Base-by-base conservation (phyloP, 2,888 invertebrate species). In the Andrena flavipes region DNA sequence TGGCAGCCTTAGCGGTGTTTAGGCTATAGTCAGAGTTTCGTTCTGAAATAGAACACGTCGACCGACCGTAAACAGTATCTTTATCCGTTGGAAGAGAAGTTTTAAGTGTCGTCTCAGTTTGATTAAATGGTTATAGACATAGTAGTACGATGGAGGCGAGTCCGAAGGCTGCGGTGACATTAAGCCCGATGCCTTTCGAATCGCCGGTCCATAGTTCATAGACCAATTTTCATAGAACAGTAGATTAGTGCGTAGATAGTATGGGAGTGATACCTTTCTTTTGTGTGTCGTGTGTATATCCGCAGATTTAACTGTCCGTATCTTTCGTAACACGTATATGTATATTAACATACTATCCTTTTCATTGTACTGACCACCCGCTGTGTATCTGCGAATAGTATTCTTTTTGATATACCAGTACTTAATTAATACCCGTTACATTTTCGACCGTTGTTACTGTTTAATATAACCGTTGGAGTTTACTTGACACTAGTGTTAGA, bases 221-320 rank as follows among this genome's bases (percentile, higher is more conserved):
- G 42, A 42, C 62, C 75, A 85, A 84, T 77, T 80, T 62, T 86
- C 64, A 87, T 89, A 89, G 89, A 84, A 82, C 67, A 88, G 91
- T 92, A 91, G 91, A 86, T 90, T 90, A 91, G 91, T 86, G 85
- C 76, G 92, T 92, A 92, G 92, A 90, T 91, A 92, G 92, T 91
- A 90, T 80, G 88, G 91, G 88, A 91, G 91, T 91, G 89, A 86
- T 76, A 85, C 87, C 86, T 83, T 88, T 73, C 68, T 83, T 88
- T 84, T 76, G 79, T 80, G 84, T 80, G 80, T 85, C 86, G 76
- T 84, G 87, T 89, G 86, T 87, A 76, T 84, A 81, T 83, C 75
- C 77, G 85, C 82, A 85, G 76, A 83, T 64, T 86, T 81, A 73
- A 83, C 80, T 86, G 73, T 82, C 81, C 74, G 73, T 82, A 77